Conservation (phyloP, 2,113 vertebrate genomes). For the Galbula dea region DNA sequence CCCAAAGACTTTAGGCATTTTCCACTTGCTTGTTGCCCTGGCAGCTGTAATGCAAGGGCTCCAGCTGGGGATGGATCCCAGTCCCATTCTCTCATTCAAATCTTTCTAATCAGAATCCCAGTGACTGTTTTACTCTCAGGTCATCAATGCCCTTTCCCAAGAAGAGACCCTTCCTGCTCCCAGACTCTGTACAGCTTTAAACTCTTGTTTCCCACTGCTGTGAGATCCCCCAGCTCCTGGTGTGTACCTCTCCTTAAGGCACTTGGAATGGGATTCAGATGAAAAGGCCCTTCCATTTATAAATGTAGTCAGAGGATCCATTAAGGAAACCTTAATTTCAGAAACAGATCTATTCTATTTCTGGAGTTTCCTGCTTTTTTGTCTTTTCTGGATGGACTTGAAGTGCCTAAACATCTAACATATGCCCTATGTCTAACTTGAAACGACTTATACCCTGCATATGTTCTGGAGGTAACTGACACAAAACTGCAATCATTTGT, state of each 20-base stretch:
- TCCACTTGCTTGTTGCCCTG: not conserved
- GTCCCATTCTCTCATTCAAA: not conserved
- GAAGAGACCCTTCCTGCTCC: not conserved
- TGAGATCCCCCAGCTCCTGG: not conserved
- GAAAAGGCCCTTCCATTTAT: not conserved
- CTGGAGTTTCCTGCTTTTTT: not conserved
- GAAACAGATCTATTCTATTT: not conserved
- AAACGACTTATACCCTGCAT: not conserved
- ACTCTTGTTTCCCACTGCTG: not conserved
- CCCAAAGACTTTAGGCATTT: not conserved
- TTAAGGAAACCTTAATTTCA: not conserved
- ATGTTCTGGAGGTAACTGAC: not conserved
- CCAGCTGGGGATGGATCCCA: not conserved
- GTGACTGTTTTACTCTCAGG: not conserved
- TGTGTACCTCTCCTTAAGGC: not conserved
- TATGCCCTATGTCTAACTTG: too few relatives aligned
- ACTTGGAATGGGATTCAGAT: not conserved
- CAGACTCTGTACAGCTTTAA: not conserved
- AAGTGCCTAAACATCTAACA: not conserved
- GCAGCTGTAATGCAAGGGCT: too few relatives aligned
- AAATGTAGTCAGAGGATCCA: not conserved
- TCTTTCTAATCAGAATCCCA: not conserved
- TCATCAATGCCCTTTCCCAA: not conserved
- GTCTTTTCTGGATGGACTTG: not conserved
- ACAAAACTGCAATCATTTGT: not conserved